Base-by-base conservation (phyloP, 2,797 vertebrate genomes). In the Apogon hyalosoma region DNA sequence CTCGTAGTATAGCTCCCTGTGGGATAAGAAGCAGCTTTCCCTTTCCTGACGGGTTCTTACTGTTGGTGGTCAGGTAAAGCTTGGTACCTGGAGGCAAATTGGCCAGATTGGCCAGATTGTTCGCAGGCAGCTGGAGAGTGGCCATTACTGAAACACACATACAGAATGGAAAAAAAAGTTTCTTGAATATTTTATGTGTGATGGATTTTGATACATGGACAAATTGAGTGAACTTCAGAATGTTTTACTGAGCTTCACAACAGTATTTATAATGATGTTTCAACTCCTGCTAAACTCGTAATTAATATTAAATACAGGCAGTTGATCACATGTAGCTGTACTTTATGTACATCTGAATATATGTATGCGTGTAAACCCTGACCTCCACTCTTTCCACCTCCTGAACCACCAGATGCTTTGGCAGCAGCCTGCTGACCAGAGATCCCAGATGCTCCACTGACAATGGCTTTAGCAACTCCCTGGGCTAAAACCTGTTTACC, bases 1-100 rank as follows among this genome's bases (percentile, higher is more conserved):
- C 97, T 75, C 98, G 84, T 64, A 99, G 93, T 72, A 99, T 98
- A 54, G 98, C 98, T 90, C 98, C 98, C 83, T 99, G 98, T 21
- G 98, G 98, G 73, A 99, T 99, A 78, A 99, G 96, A 68, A 99
- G 94, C 77, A 99, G 93, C 87, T 99, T 99, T 82, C 98, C 98
- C 91, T 98, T 99, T 71, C 98, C 98, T 0, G 98, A 98, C 33
- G 98, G 97, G 77, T 98, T 99, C 92, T 98, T 99, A 90, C 97
- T 99, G 91, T 99, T 99, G 42, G 98, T 99, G 64, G 97, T 99
- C 77, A 99, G 94, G 92, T 99, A 99, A 16, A 99, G 95, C 78
- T 99, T 99, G 73, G 98, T 99, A 81, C 98, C 98, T 11, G 98
- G 98, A 61, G 98, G 98, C 65, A 99, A 91, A 75, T 97, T 99